Evolutionary conservation across 2,888 invertebrate species (phyloP).

Genomic region (Ophraella communa): DNA sequence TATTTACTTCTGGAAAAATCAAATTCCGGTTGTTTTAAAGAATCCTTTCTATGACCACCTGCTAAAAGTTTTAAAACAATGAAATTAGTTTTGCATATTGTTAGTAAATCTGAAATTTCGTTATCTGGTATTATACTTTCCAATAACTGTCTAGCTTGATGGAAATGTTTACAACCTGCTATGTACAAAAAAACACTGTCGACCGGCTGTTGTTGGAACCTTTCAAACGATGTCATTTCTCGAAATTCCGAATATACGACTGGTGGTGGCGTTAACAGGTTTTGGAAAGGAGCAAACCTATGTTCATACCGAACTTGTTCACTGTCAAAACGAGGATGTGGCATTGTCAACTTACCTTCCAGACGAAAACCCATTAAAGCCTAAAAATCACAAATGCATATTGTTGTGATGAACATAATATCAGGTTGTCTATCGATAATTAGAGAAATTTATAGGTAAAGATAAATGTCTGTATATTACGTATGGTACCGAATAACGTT

Average conservation of each 20-base stretch:
- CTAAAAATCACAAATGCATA: constrained; percentile 64
- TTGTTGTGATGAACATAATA: too few relatives aligned
- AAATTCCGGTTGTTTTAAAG: constrained; percentile 84
- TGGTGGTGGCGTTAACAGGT: constrained; percentile 86
- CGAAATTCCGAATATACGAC: constrained; percentile 89
- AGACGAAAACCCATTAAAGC: constrained; percentile 89
- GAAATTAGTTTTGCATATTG: constrained; percentile 94
- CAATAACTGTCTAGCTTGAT: constrained; percentile 84
- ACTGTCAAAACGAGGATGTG: constrained; percentile 88
- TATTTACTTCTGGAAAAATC: constrained; percentile 89
- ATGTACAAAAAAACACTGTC: constrained; percentile 72
- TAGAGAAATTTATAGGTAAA: too few relatives aligned
- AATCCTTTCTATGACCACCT: constrained; percentile 90
- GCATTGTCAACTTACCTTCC: constrained; percentile 85
- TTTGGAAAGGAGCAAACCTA: constrained; percentile 88
- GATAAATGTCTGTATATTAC: too few relatives aligned
- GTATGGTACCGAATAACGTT: too few relatives aligned
- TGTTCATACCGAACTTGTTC: constrained; percentile 95
- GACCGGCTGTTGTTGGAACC: constrained; percentile 62
- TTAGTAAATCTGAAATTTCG: constrained; percentile 82
- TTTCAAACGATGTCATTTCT: constrained; percentile 77
- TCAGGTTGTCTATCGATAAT: too few relatives aligned
- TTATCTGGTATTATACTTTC: constrained; percentile 84
- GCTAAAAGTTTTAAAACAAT: constrained; percentile 91
- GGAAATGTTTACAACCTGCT: constrained; percentile 89